Evolutionary conservation across 2,797 vertebrate genomes (phyloP).

Genomic region (Pseudochirops corinnae): DNA sequence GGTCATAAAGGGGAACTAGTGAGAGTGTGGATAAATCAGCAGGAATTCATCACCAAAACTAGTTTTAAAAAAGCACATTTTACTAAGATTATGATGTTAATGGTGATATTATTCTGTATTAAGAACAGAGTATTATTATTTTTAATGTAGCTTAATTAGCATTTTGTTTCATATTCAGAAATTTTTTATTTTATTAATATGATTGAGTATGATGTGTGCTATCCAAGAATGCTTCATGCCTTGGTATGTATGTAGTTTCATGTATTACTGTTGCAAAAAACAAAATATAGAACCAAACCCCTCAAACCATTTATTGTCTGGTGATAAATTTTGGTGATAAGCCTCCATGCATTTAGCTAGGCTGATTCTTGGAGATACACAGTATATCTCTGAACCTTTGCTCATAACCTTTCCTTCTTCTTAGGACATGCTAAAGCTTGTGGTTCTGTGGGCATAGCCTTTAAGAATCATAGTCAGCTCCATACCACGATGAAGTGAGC

Average conservation of each 20-base stretch:
- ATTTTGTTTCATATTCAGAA: background rate
- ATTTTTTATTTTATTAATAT: background rate
- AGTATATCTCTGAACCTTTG: background rate
- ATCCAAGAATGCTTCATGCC: background rate
- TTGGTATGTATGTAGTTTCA: background rate
- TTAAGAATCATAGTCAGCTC: background rate
- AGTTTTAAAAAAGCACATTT: background rate
- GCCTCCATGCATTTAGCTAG: background rate
- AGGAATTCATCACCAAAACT: background rate
- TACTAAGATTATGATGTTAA: background rate
- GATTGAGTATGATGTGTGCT: background rate
- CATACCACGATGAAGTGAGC: background rate
- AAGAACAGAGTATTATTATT: background rate
- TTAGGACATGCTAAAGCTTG: background rate
- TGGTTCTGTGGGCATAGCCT: background rate
- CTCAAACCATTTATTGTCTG: background rate
- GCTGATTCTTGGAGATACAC: background rate
- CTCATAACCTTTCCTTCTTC: background rate
- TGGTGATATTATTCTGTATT: background rate
- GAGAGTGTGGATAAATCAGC: background rate
- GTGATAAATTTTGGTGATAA: background rate
- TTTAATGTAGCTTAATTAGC: background rate
- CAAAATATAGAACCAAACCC: background rate
- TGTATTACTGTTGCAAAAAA: background rate
- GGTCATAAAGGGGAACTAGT: background rate